phyloP scores from a whole-genome alignment of 2,797 vertebrate species.

The Danio choprae region DNA sequence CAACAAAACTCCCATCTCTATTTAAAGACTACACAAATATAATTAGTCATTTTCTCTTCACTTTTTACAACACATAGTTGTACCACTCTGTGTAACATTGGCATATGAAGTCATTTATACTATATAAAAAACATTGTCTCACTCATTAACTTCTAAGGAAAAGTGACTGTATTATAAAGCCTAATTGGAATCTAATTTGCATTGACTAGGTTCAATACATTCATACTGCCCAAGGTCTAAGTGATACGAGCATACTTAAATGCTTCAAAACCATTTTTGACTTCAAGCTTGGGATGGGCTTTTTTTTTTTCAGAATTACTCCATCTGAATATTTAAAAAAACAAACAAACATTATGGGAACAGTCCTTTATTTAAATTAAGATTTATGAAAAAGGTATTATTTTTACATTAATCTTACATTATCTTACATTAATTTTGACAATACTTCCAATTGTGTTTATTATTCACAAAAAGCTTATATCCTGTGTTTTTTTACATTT shows the following conservation, averaged over 20 bases:
- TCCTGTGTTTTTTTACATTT: too few species aligned
- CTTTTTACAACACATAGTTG: too few species aligned
- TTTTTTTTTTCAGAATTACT: too few species aligned
- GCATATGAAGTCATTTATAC: constrained; percentile 11
- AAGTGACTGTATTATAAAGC: background rate
- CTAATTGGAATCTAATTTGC: background rate
- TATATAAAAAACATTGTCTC: background rate
- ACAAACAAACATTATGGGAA: too few species aligned
- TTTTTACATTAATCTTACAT: too few species aligned
- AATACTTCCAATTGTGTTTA: too few species aligned
- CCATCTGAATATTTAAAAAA: too few species aligned
- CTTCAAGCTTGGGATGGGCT: background rate
- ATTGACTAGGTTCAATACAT: background rate
- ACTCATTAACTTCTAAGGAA: background rate
- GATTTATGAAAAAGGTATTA: too few species aligned
- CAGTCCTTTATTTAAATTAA: too few species aligned
- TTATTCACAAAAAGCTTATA: too few species aligned
- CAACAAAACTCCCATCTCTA: background rate
- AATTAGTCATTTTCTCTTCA: background rate
- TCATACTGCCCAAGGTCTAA: background rate
- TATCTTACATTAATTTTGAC: too few species aligned
- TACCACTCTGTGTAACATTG: background rate
- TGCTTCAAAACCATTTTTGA: background rate
- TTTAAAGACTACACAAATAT: background rate
- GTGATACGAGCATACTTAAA: background rate